Base-by-base conservation (phyloP, 2,888 invertebrate species). In the Troides oblongomaculatus region DNA sequence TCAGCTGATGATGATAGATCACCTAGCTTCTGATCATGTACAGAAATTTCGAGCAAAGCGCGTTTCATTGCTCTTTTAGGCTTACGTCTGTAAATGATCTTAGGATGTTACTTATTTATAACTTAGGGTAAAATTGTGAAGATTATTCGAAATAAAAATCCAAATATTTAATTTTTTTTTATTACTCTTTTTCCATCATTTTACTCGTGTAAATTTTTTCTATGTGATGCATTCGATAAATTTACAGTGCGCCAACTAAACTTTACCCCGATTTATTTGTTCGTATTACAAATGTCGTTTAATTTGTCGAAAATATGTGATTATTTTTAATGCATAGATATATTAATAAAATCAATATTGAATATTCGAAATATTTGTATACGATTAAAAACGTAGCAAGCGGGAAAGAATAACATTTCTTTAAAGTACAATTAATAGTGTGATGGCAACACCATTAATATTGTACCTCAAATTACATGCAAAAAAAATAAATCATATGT, bases 181-280 rank as follows among this genome's bases (percentile, higher is more conserved):
- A 83, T 81, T 82, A 78, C 82, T 72, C 76, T 72, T 76, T 79
- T 82, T 83, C 84, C 81, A 30, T 30, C 81, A 81, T 62, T 65
- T 74, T 79, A 76, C 70, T 78, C 75, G 84, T 85, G 84, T 85
- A 83, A 81, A 82, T 81, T 82, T 66, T 39, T 10, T 39, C 10
- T 30, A 30, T 30, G 30, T 10, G 7, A 81, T 81, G 80, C 77
- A 73, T 76, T 80, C 78, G 79, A 72, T 79, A 80, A 78, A 79
- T 81, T 79, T 86, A 86, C 84, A 78, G 81, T 79, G 80, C 78
- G 70, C 62, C 73, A 78, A 80, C 77, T 76, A 71, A 78, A 77
- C 36, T n/a, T 70, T 66, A 64, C 17, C 60, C 7, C 46, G 36
- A 62, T 64, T 64, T 36, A 65, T 61, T 67, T 68, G 46, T 64